These are phyloP conservation scores for Xestia sexstrigata DNA, from an alignment of 2,888 invertebrate genomes.

Conservation along the genomic window DNA sequence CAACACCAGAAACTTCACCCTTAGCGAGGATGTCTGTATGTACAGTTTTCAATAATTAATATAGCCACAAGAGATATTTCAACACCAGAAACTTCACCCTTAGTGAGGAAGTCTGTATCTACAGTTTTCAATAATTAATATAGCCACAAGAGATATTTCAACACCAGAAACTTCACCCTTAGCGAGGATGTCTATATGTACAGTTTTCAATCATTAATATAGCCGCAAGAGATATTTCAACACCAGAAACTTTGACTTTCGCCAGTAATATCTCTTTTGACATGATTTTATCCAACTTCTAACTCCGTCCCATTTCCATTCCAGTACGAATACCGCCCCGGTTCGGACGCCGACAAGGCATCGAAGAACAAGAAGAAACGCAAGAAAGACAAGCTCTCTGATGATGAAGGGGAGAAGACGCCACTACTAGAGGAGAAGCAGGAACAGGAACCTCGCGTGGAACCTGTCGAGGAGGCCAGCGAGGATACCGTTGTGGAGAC, in stretches of 20 bases:
- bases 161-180: too few relatives aligned
- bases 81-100: too few relatives aligned
- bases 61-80: too few relatives aligned
- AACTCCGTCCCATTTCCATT: conserved; percentile 17
- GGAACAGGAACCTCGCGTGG: conserved; percentile 47
- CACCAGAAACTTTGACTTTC: too few relatives aligned
- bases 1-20: too few relatives aligned
- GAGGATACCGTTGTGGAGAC: conserved; percentile 46
- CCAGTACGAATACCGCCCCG: conserved; percentile 95
- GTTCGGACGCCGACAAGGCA: conserved; percentile 87
- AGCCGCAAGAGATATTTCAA: too few relatives aligned
- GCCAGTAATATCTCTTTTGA: too few relatives aligned
- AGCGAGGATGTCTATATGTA: background rate
- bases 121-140: too few relatives aligned
- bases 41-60: too few relatives aligned
- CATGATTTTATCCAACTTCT: background rate
- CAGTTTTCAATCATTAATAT: background rate
- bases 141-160: too few relatives aligned
- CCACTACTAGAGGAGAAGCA: conserved; percentile 67
- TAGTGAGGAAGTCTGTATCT: too few relatives aligned
- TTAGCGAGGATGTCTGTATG: too few relatives aligned
- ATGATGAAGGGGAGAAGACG: conserved; percentile 91
- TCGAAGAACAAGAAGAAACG: conserved; percentile 94
- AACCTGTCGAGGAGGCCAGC: conserved; percentile 36
- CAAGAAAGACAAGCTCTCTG: conserved; percentile 95